Base-by-base conservation (phyloP, 2,113 vertebrate genomes). In the sheep (Ovis aries) region DNA sequence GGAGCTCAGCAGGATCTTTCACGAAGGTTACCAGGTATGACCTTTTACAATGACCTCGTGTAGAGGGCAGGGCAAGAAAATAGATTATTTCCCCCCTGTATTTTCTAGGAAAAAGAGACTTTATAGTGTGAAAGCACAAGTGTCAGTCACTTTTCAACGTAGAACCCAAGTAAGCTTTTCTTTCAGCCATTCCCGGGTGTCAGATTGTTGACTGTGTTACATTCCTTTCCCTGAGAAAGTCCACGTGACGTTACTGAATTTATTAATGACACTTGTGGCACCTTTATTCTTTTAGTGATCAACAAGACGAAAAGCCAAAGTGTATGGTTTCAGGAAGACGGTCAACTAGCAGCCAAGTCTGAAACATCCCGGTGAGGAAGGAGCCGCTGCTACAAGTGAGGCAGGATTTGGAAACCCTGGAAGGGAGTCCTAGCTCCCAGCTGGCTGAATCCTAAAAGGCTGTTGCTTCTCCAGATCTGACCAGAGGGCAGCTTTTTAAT, bases 401-500 rank as follows among this genome's bases (percentile, higher is more conserved):
- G 36, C 45, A 19, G 7, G 21, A 29, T 53, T 55, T 83, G 52
- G 62, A 62, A 92, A 71, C 23, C 67, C 6, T 15, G 9, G 64
- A 3, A 82, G 40, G 23, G 11, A 93, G 33, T 94, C 48, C 36
- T 14, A 33, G 27, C 80, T 77, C 62, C 64, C 64, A 88, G 14
- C 15, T 43, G 48, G 36, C 52, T 74, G 59, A 80, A 23, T 91
- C 16, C 36, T 92, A 85, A 60, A 31, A 74, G 36, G 40, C 12
- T 11, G 19, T 87, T 48, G 60, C 83, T 95, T 60, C n/a, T n/a
- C 67, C 87, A 43, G 36, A 78, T 10, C 21, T 84, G 88, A 94
- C 40, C 13, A 7, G n/a, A 94, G 77, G n/a, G 36, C 71, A 90
- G 45, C 67, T 50, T 95, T 96, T 91, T 82, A 52, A 31, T 25